Conservation (phyloP, 2,888 invertebrate genomes). For the Plebejus anna region DNA sequence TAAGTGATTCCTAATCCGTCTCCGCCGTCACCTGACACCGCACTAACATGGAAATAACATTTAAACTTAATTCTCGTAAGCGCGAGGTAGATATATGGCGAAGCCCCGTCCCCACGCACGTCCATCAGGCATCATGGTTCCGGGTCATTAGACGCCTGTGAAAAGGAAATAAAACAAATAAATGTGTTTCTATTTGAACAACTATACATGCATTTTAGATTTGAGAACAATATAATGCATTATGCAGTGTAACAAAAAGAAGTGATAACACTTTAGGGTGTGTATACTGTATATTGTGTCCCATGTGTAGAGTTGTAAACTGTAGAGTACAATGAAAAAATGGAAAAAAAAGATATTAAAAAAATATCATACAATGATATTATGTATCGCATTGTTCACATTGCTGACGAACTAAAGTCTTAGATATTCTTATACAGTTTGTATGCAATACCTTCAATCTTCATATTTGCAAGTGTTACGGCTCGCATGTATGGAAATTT, state of each 20-base stretch:
- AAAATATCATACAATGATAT: no score
- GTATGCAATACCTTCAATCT: neutral
- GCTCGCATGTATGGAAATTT: neutral
- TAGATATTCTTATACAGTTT: neutral
- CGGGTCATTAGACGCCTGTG: conserved; percentile 3
- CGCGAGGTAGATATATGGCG: neutral
- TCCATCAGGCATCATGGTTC: neutral
- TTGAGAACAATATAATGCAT: no score
- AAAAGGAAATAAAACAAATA: neutral
- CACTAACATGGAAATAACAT: neutral
- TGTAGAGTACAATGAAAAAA: no score
- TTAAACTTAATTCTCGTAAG: neutral
- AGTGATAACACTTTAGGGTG: no score
- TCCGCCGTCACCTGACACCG: neutral
- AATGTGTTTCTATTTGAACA: no score
- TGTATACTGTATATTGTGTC: no score
- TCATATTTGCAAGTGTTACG: neutral
- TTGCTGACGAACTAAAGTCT: neutral
- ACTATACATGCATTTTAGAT: no score
- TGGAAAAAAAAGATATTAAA: no score
- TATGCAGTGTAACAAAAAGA: no score
- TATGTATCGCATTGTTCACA: no score
- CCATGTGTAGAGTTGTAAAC: no score
- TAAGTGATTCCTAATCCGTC: neutral
- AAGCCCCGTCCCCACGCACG: neutral